Base-by-base conservation (phyloP, 2,113 vertebrate species). In the Corythornis vintsioides region DNA sequence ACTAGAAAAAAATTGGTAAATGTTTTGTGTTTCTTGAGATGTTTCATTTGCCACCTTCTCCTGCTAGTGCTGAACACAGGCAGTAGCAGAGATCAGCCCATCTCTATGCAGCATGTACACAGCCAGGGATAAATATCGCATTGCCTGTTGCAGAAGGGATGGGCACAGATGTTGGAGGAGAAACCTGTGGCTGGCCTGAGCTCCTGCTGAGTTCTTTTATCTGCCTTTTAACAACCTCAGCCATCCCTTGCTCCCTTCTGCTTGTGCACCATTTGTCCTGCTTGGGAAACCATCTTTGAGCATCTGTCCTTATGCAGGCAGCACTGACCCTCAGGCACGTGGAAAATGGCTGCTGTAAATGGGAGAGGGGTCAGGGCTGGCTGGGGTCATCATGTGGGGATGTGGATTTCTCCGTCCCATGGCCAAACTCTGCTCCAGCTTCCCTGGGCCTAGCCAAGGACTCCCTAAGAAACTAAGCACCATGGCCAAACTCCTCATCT, bases 301-400 rank as follows among this genome's bases (percentile, higher is more conserved):
- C 92, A 42, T 10, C 53, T 60, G 53, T 40, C 45, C 11, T 72
- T 40, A 10, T 0, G 0, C 67, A 61, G 50, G 4, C 35, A 57
- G 74, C 69, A 25, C 71, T 73, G 80, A 72, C 8, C 53, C n/a
- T 42, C 48, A 43, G 65, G 82, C 74, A 56, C 38, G 11, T 0
- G 0, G 60, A 52, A 67, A 22, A 61, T 47, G 0, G 0, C 31
- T 47, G 64, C 11, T 83, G 50, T 15, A 16, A 66, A 70, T 2
- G 6, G 25, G 35, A 61, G 43, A 28, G 22, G 21, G 43, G 3
- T 42, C 53, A 60, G 45, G 31, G 48, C 26, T 52, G n/a, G 12
- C 22, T 20, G 67, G 21, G 24, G 6, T 38, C 9, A 3, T 35
- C 45, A 6, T 10, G 17, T 15, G 2, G 38, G 25, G 5, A 9